Evolutionary conservation across 2,797 vertebrate species (phyloP).

Genomic region (Numenius phaeopus): DNA sequence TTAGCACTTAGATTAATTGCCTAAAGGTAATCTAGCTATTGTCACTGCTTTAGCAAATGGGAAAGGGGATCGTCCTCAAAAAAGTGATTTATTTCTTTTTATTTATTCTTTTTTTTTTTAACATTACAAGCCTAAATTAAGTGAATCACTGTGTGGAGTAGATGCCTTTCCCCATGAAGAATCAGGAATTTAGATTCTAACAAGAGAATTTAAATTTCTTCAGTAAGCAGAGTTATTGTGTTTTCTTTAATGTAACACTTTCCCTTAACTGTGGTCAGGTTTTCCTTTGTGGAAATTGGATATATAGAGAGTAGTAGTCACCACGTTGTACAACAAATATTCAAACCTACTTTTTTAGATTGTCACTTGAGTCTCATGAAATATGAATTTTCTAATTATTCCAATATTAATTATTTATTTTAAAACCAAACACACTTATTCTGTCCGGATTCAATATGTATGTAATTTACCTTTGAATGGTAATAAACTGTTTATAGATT

Average conservation of each 20-base stretch:
- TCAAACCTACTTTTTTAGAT: background rate
- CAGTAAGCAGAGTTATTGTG: background rate
- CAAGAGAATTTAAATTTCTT: background rate
- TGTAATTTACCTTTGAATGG: background rate
- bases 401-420: constrained; percentile 8
- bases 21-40: background rate
- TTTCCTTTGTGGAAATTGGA: background rate
- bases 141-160: background rate
- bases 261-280: rapidly evolving
- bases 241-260: background rate
- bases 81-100: background rate
- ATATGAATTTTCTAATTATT: constrained; percentile 17
- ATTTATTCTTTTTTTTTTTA: background rate
- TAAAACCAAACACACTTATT: background rate
- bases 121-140: background rate
- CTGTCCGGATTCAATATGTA: background rate
- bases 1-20: background rate
- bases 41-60: background rate
- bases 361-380: background rate
- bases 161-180: background rate
- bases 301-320: background rate
- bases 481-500: background rate
- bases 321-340: background rate
- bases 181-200: background rate
- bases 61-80: background rate